Percentiles rank a stretch among this genome's conserved stretches.
phyloP scores from a whole-genome alignment of 2,113 vertebrate species.

The Macroglossus sobrinus region DNA sequence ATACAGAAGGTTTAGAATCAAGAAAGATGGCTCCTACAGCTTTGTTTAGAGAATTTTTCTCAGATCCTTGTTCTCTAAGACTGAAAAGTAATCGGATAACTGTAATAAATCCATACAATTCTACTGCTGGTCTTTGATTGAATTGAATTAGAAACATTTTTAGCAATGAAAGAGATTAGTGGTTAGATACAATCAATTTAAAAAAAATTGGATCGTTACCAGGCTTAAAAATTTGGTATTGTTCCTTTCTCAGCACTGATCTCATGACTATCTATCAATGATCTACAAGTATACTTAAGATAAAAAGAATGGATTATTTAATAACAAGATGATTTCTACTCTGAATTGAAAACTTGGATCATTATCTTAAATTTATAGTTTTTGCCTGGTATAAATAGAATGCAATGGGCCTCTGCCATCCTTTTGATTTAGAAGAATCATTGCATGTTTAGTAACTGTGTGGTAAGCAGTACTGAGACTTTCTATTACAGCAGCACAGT shows the following conservation, averaged over 20 bases:
- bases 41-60: not conserved
- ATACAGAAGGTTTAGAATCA: not conserved
- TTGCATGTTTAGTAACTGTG: not conserved
- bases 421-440: conserved; percentile 51
- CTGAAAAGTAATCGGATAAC: not conserved
- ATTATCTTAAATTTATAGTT: conserved; percentile 55
- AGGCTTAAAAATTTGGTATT: not conserved
- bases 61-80: not conserved
- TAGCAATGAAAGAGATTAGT: not conserved
- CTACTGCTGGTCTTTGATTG: conserved; percentile 37
- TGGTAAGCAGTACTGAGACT: not conserved
- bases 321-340: conserved; percentile 37
- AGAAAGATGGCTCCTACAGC: not conserved
- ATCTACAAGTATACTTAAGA: not conserved
- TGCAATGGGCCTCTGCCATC: not conserved
- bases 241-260: not conserved
- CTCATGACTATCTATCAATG: not conserved
- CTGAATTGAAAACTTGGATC: conserved; percentile 50
- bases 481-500: conserved; percentile 56
- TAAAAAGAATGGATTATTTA: not conserved
- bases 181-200: conserved; percentile 2
- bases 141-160: conserved; percentile 42
- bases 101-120: not conserved
- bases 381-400: conserved; percentile 54
- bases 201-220: not conserved